Evolutionary conservation across 30 jellyfish, hydroid and myxozoan genomes (phyloP), one percentile per base, ranked within the genome.

Genomic region (Chironex yamaguchii): DNA sequence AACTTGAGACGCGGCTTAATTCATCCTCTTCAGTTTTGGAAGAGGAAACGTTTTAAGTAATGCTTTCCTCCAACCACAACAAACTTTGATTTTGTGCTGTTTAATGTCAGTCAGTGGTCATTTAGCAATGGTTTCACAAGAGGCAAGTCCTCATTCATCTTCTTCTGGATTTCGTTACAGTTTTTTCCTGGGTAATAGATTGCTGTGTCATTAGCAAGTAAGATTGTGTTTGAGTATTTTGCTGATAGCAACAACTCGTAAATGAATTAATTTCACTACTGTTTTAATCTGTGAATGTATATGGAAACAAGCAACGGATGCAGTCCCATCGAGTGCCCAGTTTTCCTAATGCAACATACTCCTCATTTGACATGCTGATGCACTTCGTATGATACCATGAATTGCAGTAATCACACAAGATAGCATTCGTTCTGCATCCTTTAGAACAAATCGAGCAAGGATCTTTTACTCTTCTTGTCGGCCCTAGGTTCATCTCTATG

Each of bases 171-270:
- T 65, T 81, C 85, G 68, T 12, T 81, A 48, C 91, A 81, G 85
- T 50, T 81, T 81, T 81, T 49, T n/a, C 91, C 91, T 48, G 91
- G 68, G 51, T 81, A 67, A 65, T 81, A 81, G 76, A 81, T 81
- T 34, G 74, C 91, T 67, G 91, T 63, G 65, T 81, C 91, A 49
- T 81, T 77, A n/a, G 91, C 84, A 81, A 81, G 68, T 85, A 81
- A 81, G 85, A 81, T 63, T 26, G 65, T 64, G 71, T 66, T 81
- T 36, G 85, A 81, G 76, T 81, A 0, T 81, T 64, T 81, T 81
- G n/a, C n/a, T n/a, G n/a, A n/a, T n/a, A n/a, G n/a, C n/a, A n/a
- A n/a, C n/a, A n/a, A n/a, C n/a, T n/a, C n/a, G n/a, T n/a, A n/a
- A n/a, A n/a, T n/a, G n/a, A n/a, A n/a, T n/a, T n/a, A n/a, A n/a